Evolutionary conservation across 2,797 vertebrate species (phyloP).

Genomic region (Podargus strigoides): DNA sequence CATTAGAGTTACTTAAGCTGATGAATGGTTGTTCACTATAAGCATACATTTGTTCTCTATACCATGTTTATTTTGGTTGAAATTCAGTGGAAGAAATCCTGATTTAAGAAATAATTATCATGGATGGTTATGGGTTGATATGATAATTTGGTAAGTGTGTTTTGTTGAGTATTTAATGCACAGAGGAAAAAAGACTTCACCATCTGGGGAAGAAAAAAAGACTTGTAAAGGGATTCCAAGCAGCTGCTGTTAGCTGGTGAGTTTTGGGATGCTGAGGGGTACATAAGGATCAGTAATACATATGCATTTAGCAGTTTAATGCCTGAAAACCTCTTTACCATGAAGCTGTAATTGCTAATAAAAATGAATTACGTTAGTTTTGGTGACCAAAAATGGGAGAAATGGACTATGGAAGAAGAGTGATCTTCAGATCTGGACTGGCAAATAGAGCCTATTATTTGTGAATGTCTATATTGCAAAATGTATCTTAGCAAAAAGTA

Average conservation of each 20-base stretch:
- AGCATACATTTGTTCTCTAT: conserved; percentile 15
- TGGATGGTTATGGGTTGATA: background rate
- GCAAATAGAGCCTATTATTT: background rate
- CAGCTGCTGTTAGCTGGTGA: background rate
- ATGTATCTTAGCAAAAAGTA: background rate
- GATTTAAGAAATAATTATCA: conserved; percentile 30
- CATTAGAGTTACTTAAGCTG: conserved; percentile 57
- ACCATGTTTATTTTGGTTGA: conserved; percentile 29
- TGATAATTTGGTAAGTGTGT: conserved; percentile 10
- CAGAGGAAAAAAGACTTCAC: background rate
- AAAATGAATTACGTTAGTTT: background rate
- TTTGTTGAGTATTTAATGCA: background rate
- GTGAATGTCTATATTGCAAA: background rate
- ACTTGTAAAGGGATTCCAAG: background rate
- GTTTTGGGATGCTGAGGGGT: background rate
- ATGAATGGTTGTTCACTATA: conserved; percentile 44
- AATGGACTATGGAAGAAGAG: background rate
- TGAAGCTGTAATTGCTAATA: background rate
- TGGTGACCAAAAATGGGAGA: background rate
- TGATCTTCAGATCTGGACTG: background rate
- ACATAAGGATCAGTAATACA: background rate
- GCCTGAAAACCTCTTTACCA: background rate
- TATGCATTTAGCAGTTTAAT: background rate
- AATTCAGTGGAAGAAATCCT: background rate
- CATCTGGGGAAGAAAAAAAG: background rate